Percentiles rank a stretch among this genome's conserved stretches.
These are phyloP conservation scores for Cyanoderma ruficeps DNA, from an alignment of 2,113 vertebrate genomes.

Conservation along the genomic window DNA sequence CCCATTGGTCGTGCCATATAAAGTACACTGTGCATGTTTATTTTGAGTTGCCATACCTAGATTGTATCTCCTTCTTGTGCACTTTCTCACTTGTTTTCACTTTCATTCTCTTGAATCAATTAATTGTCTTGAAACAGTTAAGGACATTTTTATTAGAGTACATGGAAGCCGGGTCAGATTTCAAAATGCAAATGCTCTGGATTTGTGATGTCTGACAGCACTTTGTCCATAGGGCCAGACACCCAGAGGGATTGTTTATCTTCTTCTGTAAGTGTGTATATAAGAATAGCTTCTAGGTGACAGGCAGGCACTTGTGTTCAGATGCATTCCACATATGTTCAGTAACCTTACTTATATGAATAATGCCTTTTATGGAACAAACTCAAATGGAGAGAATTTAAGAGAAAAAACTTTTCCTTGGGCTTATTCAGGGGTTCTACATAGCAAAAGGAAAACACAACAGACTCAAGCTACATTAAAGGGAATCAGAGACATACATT, in stretches of 20 bases:
- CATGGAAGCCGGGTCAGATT: not conserved
- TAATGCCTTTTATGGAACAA: not conserved
- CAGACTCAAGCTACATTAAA: constrained; percentile 66
- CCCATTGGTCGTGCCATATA: not conserved
- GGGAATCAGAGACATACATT: constrained; percentile 68
- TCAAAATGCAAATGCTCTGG: not conserved
- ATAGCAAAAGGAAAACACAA: constrained; percentile 52
- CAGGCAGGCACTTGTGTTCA: not conserved
- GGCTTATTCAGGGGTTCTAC: not conserved
- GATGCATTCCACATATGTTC: constrained; percentile 4
- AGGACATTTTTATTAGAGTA: not conserved
- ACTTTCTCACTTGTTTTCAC: not conserved
- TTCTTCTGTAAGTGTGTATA: not conserved
- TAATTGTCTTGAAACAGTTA: not conserved
- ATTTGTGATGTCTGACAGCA: not conserved
- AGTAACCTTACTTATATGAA: not conserved
- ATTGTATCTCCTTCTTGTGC: not conserved
- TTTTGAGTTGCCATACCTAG: not conserved
- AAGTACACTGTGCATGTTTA: not conserved
- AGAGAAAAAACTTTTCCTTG: constrained; percentile 33
- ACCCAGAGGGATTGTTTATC: not conserved
- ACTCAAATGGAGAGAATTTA: not conserved
- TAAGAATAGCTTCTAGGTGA: not conserved
- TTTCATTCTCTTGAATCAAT: not conserved
- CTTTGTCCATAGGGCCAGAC: not conserved